Percentiles rank a stretch among this genome's conserved stretches.
phyloP scores from a whole-genome alignment of 2,888 invertebrate species.

The Nasonovia ribisnigri region DNA sequence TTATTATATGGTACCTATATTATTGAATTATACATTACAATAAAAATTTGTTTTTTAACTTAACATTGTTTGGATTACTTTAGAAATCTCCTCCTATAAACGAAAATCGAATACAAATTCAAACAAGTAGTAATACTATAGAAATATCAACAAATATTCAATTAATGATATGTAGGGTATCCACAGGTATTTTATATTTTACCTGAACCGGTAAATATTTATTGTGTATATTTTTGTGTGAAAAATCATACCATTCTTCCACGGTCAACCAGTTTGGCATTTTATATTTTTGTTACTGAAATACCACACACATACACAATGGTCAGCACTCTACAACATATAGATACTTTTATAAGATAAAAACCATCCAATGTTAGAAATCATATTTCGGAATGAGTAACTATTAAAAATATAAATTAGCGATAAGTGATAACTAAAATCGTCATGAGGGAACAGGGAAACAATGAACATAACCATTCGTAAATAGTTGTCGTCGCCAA shows the following conservation, averaged over 20 bases:
- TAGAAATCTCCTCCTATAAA: too few relatives aligned
- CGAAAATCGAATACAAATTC: too few relatives aligned
- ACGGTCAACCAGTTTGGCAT: not conserved
- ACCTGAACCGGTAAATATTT: not conserved
- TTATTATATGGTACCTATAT: too few relatives aligned
- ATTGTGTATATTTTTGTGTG: not conserved
- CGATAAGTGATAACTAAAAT: not conserved
- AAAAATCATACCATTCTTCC: not conserved
- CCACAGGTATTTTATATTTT: not conserved
- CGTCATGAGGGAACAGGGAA: not conserved
- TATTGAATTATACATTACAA: too few relatives aligned
- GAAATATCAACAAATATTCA: too few relatives aligned
- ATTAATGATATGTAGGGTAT: not conserved
- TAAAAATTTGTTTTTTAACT: too few relatives aligned
- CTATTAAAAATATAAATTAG: not conserved
- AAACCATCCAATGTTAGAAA: not conserved
- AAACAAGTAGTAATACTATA: too few relatives aligned
- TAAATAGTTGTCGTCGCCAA: not conserved
- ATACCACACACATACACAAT: not conserved
- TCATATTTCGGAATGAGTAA: not conserved
- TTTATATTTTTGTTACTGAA: not conserved
- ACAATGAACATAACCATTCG: not conserved
- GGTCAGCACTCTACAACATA: not conserved
- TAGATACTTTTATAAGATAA: not conserved
- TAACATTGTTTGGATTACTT: too few relatives aligned